phyloP scores from a whole-genome alignment of 2,113 vertebrate genomes.

The Tretioscincus oriximinensis region DNA sequence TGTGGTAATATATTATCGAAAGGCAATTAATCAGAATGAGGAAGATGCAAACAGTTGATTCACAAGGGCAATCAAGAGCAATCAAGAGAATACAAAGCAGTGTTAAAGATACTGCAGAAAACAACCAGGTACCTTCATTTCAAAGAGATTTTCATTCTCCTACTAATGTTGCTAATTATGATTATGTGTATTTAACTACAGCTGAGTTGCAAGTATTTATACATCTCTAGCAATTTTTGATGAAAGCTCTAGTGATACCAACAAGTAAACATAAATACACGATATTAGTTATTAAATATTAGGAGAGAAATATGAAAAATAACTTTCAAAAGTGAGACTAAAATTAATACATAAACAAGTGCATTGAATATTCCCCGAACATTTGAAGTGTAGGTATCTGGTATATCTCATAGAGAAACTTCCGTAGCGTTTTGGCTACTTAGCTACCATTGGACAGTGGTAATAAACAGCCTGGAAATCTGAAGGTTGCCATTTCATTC shows the following conservation, averaged over 20 bases:
- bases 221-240: constrained; percentile 9
- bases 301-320: background rate
- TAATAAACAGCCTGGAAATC: no score
- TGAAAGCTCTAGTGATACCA: background rate
- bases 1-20: constrained; percentile 21
- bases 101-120: constrained; percentile 15
- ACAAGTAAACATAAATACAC: constrained; percentile 13
- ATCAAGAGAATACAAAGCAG: constrained; percentile 26
- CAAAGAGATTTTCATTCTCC: constrained; percentile 22
- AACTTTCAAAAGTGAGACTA: background rate
- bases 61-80: constrained; percentile 39
- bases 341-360: no score
- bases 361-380: background rate
- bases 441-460: no score
- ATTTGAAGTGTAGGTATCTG: no score
- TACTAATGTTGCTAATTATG: constrained; percentile 11
- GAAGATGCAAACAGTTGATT: constrained; percentile 21
- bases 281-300: constrained; percentile 9
- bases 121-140: constrained; percentile 31
- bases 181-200: constrained; percentile 24
- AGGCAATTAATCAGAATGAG: constrained; percentile 37
- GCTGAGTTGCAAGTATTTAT: constrained; percentile 6
- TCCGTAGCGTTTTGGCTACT: no score
- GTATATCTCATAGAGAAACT: no score
- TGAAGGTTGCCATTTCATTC: no score